Percentiles rank a stretch among this genome's conserved stretches.
phyloP scores from a whole-genome alignment of 2,797 vertebrate genomes.

The Macroramphosus scolopax region DNA sequence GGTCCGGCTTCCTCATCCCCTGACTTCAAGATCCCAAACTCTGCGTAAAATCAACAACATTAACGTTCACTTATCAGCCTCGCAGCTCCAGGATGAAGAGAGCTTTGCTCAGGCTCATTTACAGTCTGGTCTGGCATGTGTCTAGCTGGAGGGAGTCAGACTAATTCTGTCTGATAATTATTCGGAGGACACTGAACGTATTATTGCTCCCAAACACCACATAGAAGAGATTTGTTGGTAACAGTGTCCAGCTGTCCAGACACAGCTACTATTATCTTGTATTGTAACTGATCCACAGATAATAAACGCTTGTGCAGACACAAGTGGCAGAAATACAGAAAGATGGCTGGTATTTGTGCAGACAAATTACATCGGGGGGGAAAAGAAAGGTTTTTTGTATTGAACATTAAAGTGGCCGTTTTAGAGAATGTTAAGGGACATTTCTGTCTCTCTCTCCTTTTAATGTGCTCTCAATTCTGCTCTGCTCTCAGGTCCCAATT shows the following conservation, averaged over 20 bases:
- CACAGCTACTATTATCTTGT: too few relatives aligned
- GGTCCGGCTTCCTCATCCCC: constrained; percentile 19
- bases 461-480: constrained; percentile 13
- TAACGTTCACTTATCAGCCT: constrained; percentile 36
- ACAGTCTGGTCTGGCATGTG: constrained; percentile 55
- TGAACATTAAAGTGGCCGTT: constrained; percentile 50
- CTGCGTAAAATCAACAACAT: constrained; percentile 45
- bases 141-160: constrained; percentile 55
- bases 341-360: constrained; percentile 40
- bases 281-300: constrained; percentile 56
- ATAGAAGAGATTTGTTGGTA: constrained; percentile 41
- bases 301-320: constrained; percentile 45
- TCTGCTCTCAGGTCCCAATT: constrained; percentile 17
- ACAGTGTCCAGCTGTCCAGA: constrained; percentile 55
- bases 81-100: constrained; percentile 24
- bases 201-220: constrained; percentile 53
- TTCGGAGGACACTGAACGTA: constrained; percentile 56
- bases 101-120: constrained; percentile 48
- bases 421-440: constrained; percentile 33
- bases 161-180: constrained; percentile 64
- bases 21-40: constrained; percentile 23
- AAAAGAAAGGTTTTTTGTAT: constrained; percentile 39
- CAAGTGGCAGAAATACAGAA: constrained; percentile 41
- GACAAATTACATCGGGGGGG: constrained; percentile 32
- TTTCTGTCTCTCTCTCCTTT: constrained; percentile 18